Base-by-base conservation (phyloP, 2,888 invertebrate genomes). In the Ernsta delagoae region DNA sequence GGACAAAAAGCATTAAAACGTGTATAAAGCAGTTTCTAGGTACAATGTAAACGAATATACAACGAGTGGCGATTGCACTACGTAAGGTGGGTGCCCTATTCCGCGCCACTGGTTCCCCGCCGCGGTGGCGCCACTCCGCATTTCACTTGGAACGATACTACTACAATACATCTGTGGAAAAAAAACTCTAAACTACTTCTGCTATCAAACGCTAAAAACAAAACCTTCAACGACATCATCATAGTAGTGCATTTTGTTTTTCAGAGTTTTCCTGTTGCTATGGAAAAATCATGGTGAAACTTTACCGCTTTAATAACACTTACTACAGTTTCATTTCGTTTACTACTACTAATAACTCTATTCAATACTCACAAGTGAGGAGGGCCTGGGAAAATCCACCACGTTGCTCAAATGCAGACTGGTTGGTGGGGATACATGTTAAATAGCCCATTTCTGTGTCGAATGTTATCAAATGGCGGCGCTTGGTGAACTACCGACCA, bases 21-120 rank as follows among this genome's bases (percentile, higher is more conserved):
- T 36, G 36, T 36, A 4, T 36, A 36, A 36, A 36, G 36, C 36
- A 36, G 36, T 36, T 3, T 36, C 36, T 36, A 36, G n/a, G n/a
- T n/a, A n/a, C n/a, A n/a, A n/a, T n/a, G n/a, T n/a, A n/a, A n/a
- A n/a, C n/a, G n/a, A n/a, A n/a, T n/a, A n/a, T n/a, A n/a, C n/a
- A n/a, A n/a, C n/a, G n/a, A n/a, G n/a, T n/a, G n/a, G n/a, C n/a
- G n/a, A 36, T 36, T 36, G 36, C 36, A 36, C 36, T 36, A 36
- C 5, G 61, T 60, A 65, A 68, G 71, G 68, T 65, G 56, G 65
- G 68, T 65, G 68, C 61, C 68, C 68, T 69, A 71, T 66, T 56
- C 53, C 69, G 71, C 65, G 54, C 65, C 62, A 63, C 56, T 70
- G 70, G 59, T 59, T 65, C 59, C 11, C 56, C 56, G 56, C 56